Conservation (phyloP, 2,113 vertebrate genomes). For the Ageneiosus marmoratus region DNA sequence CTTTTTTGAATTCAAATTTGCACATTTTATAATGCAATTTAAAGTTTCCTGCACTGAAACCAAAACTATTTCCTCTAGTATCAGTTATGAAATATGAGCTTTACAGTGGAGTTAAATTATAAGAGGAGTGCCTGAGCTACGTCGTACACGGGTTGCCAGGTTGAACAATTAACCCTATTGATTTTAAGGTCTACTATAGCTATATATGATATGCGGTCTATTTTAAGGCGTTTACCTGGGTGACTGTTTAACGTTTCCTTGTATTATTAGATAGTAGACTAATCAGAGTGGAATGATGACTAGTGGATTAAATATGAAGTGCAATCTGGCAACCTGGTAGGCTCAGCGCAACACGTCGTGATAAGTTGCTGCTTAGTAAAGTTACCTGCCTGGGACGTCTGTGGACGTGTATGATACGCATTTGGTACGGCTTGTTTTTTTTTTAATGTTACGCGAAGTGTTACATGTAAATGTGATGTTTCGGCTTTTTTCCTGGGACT, state of each 20-base stretch:
- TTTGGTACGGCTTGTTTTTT: not conserved
- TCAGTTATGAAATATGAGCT: conserved; percentile 17
- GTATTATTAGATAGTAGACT: too few relatives aligned
- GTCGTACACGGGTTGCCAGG: not conserved
- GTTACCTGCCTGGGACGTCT: conserved; percentile 15
- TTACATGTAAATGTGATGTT: not conserved
- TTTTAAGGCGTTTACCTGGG: not conserved
- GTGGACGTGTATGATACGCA: not conserved
- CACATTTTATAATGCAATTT: too few relatives aligned
- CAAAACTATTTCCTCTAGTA: not conserved
- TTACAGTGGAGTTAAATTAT: not conserved
- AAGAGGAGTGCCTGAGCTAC: not conserved
- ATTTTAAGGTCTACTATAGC: rapidly evolving
- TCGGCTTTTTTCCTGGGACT: not conserved
- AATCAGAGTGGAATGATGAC: too few relatives aligned
- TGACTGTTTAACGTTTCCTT: too few relatives aligned
- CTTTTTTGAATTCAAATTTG: not conserved
- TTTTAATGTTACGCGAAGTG: too few relatives aligned
- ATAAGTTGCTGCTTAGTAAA: not conserved
- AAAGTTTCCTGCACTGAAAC: not conserved
- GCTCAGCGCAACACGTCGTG: not conserved
- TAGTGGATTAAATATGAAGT: rapidly evolving
- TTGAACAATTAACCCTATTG: not conserved
- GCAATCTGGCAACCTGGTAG: conserved; percentile 13
- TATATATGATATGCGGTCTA: not conserved